A percentile compares a stretch with the other conserved stretches of the same genome.
Conservation (phyloP, 2,888 invertebrate genomes). For the Nezara viridula region DNA sequence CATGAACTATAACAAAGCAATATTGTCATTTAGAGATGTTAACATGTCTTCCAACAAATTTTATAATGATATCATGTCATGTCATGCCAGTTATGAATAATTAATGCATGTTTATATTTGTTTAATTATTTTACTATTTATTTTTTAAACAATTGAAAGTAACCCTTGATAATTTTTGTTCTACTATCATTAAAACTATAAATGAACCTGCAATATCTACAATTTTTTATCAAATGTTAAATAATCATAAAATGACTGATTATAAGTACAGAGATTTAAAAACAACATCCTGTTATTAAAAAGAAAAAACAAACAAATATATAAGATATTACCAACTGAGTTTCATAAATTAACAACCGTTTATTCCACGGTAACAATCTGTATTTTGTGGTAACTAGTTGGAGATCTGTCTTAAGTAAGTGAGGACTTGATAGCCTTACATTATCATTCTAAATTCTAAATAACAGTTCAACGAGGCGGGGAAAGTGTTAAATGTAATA, state of each 20-base stretch:
- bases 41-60: slow-evolving; percentile 26
- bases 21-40: slow-evolving; percentile 56
- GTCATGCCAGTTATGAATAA: slow-evolving; percentile 35
- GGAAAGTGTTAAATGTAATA: slow-evolving; percentile 27
- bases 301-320: not conserved
- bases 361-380: slow-evolving; percentile 8
- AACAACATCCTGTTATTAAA: slow-evolving; percentile 1
- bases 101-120: not conserved
- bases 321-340: not conserved
- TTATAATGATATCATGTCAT: slow-evolving; percentile 46
- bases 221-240: not conserved
- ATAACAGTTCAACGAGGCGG: slow-evolving; percentile 7
- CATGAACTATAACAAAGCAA: not conserved
- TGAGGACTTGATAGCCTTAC: slow-evolving; percentile 17
- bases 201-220: slow-evolving; percentile 21
- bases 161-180: not conserved
- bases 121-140: not conserved
- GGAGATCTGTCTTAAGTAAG: slow-evolving; percentile 40
- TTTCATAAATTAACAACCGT: slow-evolving; percentile 38
- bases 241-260: slow-evolving; percentile 30
- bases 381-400: slow-evolving; percentile 48
- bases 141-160: not conserved
- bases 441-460: slow-evolving; percentile 37
- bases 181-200: not conserved
- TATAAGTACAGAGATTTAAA: not conserved